These are phyloP conservation scores for Leptobrachium leishanense DNA, from an alignment of 2,113 vertebrate genomes.

Conservation along the genomic window DNA sequence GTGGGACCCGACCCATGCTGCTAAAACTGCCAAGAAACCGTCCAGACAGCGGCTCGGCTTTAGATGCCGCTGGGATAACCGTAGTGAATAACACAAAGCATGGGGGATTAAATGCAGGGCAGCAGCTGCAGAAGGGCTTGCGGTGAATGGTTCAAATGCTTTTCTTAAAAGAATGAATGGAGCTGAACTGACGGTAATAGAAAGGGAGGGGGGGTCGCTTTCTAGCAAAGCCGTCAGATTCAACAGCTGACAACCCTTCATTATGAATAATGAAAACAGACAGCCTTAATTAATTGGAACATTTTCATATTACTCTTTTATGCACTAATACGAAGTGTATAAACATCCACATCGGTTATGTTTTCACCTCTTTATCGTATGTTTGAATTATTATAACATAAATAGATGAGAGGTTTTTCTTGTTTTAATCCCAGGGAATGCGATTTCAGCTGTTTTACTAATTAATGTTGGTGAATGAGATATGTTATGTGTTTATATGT, in stretches of 20 bases:
- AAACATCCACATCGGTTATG: too few relatives aligned
- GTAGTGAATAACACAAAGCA: conserved; percentile 27
- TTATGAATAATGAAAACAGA: conserved; percentile 36
- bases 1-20: conserved; percentile 11
- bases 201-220: conserved; percentile 21
- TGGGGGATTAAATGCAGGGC: conserved; percentile 33
- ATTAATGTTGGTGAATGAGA: too few relatives aligned
- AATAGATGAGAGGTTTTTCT: too few relatives aligned
- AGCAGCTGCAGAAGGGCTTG: conserved; percentile 37
- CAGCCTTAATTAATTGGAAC: neutral
- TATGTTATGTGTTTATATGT: too few relatives aligned
- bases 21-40: conserved; percentile 34
- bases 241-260: conserved; percentile 38
- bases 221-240: conserved; percentile 1
- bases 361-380: too few relatives aligned
- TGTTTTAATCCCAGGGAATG: too few relatives aligned
- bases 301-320: neutral
- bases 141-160: conserved; percentile 42
- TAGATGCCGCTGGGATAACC: conserved; percentile 26
- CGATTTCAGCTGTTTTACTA: too few relatives aligned
- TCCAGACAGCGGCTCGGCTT: conserved; percentile 24
- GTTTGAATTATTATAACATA: too few relatives aligned
- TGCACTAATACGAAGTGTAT: neutral
- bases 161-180: conserved; percentile 44
- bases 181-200: conserved; percentile 5